Percentiles rank a stretch among this genome's conserved stretches.
Conservation (phyloP, 2,888 invertebrate genomes). For the Sinopyrophorus schimmeli region DNA sequence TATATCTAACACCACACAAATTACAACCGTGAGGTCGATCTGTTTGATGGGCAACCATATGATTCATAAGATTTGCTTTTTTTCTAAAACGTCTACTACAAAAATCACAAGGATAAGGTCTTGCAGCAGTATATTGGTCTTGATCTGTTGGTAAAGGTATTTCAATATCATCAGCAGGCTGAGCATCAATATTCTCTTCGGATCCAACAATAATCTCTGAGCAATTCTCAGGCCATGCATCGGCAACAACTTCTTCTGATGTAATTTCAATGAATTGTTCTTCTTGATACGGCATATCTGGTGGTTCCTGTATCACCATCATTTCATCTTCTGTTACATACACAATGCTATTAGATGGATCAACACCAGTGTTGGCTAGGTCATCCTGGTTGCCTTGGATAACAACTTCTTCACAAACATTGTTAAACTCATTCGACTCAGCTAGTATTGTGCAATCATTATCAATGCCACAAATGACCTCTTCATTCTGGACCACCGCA, state of each 20-base stretch:
- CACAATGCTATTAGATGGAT: constrained; percentile 44
- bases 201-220: constrained; percentile 68
- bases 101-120: constrained; percentile 86
- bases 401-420: constrained; percentile 56
- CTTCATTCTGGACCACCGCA: constrained; percentile 54
- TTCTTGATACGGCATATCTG: constrained; percentile 45
- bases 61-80: constrained; percentile 81
- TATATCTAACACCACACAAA: constrained; percentile 78
- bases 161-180: constrained; percentile 66
- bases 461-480: constrained; percentile 61
- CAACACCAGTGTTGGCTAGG: constrained; percentile 26
- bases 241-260: constrained; percentile 78
- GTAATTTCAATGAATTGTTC: constrained; percentile 58
- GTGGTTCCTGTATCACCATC: constrained; percentile 48
- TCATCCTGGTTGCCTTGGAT: constrained; percentile 49
- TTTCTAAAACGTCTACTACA: constrained; percentile 83
- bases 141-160: constrained; percentile 82
- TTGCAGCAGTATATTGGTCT: constrained; percentile 73
- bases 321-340: constrained; percentile 53
- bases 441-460: constrained; percentile 52
- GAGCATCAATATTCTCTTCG: constrained; percentile 58
- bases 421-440: constrained; percentile 51
- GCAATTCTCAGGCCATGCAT: constrained; percentile 76
- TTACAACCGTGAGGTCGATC: constrained; percentile 83
- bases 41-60: constrained; percentile 85